phyloP scores from a whole-genome alignment of 2,113 vertebrate species.

The Mesitornis unicolor region DNA sequence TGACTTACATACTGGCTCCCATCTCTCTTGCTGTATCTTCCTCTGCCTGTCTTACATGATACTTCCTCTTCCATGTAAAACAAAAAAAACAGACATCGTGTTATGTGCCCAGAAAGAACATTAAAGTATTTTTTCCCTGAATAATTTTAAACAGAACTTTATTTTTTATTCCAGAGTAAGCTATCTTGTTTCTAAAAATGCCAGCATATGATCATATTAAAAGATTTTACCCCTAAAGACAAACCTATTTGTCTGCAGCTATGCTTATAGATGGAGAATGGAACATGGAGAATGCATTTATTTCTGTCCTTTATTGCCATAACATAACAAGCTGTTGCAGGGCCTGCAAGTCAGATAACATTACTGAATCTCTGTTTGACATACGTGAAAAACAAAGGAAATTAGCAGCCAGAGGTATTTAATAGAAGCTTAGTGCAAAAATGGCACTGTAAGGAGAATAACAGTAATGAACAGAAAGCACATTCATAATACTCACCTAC shows the following conservation, averaged over 20 bases:
- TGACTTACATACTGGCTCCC: not conserved
- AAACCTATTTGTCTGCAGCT: not conserved
- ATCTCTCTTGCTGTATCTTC: not conserved
- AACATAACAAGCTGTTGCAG: not conserved
- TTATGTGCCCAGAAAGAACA: not conserved
- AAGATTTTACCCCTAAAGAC: not conserved
- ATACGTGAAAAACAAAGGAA: not conserved
- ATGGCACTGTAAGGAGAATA: not conserved
- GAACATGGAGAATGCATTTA: not conserved
- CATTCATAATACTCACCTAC: not conserved
- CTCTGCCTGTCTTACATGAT: not conserved
- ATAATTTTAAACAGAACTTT: not conserved
- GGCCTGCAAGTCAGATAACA: not conserved
- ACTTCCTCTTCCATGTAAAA: not conserved
- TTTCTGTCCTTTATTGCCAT: not conserved
- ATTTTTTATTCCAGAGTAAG: not conserved
- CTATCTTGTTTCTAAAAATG: not conserved
- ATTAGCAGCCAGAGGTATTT: not conserved
- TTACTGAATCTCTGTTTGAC: not conserved
- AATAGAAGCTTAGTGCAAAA: not conserved
- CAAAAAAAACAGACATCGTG: not conserved
- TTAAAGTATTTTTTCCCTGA: not conserved
- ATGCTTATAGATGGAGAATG: not conserved
- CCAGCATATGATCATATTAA: not conserved
- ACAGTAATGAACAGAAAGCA: accelerated